A percentile compares a stretch with the other conserved stretches of the same genome.
Evolutionary conservation across 2,797 vertebrate genomes (phyloP).

Genomic region (Ibycter americanus): DNA sequence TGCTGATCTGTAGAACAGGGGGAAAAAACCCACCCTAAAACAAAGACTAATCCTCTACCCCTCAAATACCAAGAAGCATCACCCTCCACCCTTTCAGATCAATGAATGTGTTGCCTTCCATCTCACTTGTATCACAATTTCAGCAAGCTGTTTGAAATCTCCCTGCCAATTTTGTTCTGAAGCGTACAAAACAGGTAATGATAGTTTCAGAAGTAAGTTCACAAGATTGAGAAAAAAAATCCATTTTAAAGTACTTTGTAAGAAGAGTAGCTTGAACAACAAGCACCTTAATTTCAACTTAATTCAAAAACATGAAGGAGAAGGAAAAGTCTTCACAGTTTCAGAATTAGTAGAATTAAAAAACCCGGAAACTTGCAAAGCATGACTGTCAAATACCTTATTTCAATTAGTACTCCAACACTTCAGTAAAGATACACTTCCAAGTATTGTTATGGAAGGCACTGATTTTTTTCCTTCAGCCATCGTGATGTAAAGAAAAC

Average conservation of each 20-base stretch:
- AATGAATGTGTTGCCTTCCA: neutral
- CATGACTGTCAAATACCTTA: neutral
- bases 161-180: neutral
- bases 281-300: neutral
- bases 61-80: neutral
- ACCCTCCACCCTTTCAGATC: neutral
- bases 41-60: neutral
- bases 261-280: neutral
- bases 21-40: neutral
- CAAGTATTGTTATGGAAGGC: conserved; percentile 49
- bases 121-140: neutral
- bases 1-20: neutral
- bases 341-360: conserved; percentile 4
- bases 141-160: neutral
- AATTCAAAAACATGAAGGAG: neutral
- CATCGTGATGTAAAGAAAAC: neutral
- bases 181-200: neutral
- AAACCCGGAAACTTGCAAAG: neutral
- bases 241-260: neutral
- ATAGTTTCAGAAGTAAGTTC: neutral
- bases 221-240: neutral
- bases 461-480: conserved; percentile 29
- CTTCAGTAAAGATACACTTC: neutral
- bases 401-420: neutral
- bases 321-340: conserved; percentile 10